Base-by-base conservation (phyloP, 2,113 vertebrate species). In the Menura novaehollandiae region DNA sequence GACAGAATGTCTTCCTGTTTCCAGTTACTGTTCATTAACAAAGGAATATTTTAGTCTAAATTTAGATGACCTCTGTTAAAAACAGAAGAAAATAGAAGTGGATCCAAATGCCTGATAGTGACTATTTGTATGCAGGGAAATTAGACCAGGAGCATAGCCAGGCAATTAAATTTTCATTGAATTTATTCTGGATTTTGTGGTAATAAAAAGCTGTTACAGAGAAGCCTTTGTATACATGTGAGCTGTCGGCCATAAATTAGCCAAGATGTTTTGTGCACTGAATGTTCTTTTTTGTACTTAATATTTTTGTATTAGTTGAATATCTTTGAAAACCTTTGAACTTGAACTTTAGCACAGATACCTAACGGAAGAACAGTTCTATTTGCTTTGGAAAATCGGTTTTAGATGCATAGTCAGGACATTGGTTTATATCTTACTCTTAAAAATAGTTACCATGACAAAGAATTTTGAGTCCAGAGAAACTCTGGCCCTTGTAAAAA, bases 21-120 rank as follows among this genome's bases (percentile, higher is more conserved):
- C 80, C 83, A 95, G 91, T 91, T 95, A 80, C 82, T 93, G 55
- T 85, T 94, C 78, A 41, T 97, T 89, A 96, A 96, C 96, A 96
- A 95, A 91, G 91, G 87, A 89, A 90, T 94, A 91, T 96, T 93
- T 97, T 93, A 86, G 85, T 93, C 96, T 98, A 97, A 96, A 97
- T 98, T 97, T 97, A 97, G 97, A 94, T 96, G 95, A 91, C 90
- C 93, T 97, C 91, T 95, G 59, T 91, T 96, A 84, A 96, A 95
- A 95, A 72, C 74, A 91, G 91, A 91, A 95, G 67, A 94, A 96
- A 79, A 82, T 76, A 96, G 92, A 96, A 97, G 91, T 85, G 88
- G 44, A 92, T 97, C 67, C 92, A 96, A 97, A 85, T 87, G 58
- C 77, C 82, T 95, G 78, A 92, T 93, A 95, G 56, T 72, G 53